A percentile compares a stretch with the other conserved stretches of the same genome.
These are phyloP conservation scores for Watersipora subatra DNA, from an alignment of 1,140 invertebrate species.

Conservation along the genomic window DNA sequence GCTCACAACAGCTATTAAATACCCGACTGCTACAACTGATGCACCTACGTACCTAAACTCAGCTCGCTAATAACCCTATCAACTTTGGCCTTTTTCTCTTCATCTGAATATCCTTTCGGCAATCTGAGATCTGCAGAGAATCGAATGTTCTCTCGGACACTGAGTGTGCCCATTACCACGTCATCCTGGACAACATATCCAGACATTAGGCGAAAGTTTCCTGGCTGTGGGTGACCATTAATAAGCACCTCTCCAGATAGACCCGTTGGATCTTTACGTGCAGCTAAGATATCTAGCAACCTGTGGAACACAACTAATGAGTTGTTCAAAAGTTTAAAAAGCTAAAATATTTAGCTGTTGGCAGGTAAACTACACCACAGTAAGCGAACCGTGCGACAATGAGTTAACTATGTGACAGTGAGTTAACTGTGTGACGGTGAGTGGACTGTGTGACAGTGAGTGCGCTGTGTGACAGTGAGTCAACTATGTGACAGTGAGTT, in stretches of 20 bases:
- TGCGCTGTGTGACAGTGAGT: not conserved
- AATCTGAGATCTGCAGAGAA: slow-evolving; percentile 35
- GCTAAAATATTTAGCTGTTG: not conserved
- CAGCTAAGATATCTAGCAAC: slow-evolving; percentile 36
- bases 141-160: slow-evolving; percentile 32
- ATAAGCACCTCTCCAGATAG: slow-evolving; percentile 29
- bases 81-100: slow-evolving; percentile 22
- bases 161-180: slow-evolving; percentile 34
- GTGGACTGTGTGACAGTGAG: not conserved
- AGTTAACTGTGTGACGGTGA: not conserved
- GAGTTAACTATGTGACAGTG: not conserved
- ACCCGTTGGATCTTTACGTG: slow-evolving; percentile 30
- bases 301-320: no score
- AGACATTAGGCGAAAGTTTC: slow-evolving; percentile 38
- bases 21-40: no score
- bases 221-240: slow-evolving; percentile 31
- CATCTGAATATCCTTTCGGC: slow-evolving; percentile 12
- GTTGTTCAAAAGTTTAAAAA: slow-evolving; percentile 7
- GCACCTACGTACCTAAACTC: slow-evolving; percentile 27
- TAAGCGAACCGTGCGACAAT: not conserved
- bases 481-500: not conserved
- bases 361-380: not conserved
- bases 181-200: slow-evolving; percentile 42
- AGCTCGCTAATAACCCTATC: slow-evolving; percentile 29
- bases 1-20: no score